Percentiles rank a stretch among this genome's conserved stretches.
Evolutionary conservation across 2,888 invertebrate species (phyloP).

Genomic region (Calephelis perditalis): DNA sequence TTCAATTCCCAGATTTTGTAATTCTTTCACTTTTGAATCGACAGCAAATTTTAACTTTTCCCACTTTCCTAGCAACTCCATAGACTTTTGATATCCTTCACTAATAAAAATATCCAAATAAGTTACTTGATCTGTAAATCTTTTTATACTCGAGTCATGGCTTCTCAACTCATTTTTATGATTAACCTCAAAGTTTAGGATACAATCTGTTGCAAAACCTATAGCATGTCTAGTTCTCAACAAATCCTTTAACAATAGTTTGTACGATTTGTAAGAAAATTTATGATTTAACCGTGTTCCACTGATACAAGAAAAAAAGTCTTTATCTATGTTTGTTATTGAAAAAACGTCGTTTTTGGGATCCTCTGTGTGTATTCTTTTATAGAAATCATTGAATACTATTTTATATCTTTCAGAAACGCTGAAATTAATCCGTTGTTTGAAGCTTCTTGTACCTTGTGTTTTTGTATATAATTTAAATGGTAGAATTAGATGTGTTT

Average conservation of each 20-base stretch:
- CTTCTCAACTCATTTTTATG: slow-evolving; percentile 69
- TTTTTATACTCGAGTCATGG: slow-evolving; percentile 63
- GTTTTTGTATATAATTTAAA: slow-evolving; percentile 45
- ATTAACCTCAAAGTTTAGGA: slow-evolving; percentile 74
- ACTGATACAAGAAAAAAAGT: slow-evolving; percentile 45
- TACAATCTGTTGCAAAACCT: slow-evolving; percentile 64
- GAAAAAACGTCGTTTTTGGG: slow-evolving; percentile 40
- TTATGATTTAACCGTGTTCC: slow-evolving; percentile 36
- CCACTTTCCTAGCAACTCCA: slow-evolving; percentile 70
- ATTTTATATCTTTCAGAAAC: slow-evolving; percentile 49
- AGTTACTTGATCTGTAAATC: slow-evolving; percentile 71
- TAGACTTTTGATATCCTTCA: slow-evolving; percentile 79
- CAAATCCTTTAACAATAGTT: slow-evolving; percentile 38
- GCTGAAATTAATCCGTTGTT: slow-evolving; percentile 37
- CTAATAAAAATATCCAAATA: slow-evolving; percentile 80
- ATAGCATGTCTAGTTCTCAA: slow-evolving; percentile 46
- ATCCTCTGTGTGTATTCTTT: slow-evolving; percentile 38
- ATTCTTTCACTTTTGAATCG: slow-evolving; percentile 54
- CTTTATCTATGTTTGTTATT: slow-evolving; percentile 46
- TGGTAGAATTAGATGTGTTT: slow-evolving; percentile 44
- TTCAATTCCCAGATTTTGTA: slow-evolving; percentile 58
- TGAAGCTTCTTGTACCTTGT: slow-evolving; percentile 39
- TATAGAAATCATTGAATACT: slow-evolving; percentile 40
- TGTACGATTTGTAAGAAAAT: slow-evolving; percentile 47
- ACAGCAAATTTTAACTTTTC: slow-evolving; percentile 64